Base-by-base conservation (phyloP, 2,888 invertebrate species). In the Cylindroiulus punctatus region DNA sequence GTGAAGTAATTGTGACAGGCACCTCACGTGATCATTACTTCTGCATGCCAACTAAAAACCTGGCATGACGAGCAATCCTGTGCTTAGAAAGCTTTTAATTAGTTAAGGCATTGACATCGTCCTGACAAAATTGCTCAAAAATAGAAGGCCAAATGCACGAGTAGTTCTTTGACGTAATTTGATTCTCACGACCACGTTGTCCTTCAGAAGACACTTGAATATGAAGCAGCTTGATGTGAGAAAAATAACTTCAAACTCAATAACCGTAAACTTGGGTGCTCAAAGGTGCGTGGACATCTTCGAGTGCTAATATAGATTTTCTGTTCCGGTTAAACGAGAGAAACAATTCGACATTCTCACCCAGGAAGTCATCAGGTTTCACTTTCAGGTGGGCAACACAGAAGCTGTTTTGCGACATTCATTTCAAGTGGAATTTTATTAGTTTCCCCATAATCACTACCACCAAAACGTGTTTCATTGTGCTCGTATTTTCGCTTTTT, bases 351-450 rank as follows among this genome's bases (percentile, higher is more conserved):
- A 76, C 76, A 76, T 76, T 76, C 30, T 8, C 14, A 76, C 76
- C 76, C 76, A 26, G 76, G 76, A 76, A 76, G 76, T 14, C 10
- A 30, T 76, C 76, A 14, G 30, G 26, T 76, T 76, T 76, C 76
- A 76, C 76, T 30, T 76, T 30, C 76, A 57, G 22, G 1, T 30
- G 65, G 26, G 65, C 22, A 40, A 40, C 40, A 8, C 40, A 8
- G 4, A 40, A n/a, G n/a, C n/a, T n/a, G n/a, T n/a, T n/a, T n/a
- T n/a, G n/a, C n/a, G n/a, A n/a, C n/a, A n/a, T n/a, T n/a, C n/a
- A n/a, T n/a, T n/a, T n/a, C n/a, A n/a, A 57, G 57, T 57, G 19
- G 1, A 57, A n/a, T n/a, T 57, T 3, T n/a, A n/a, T n/a, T n/a
- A n/a, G n/a, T n/a, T n/a, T n/a, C 57, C n/a, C n/a, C n/a, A n/a